A percentile compares a stretch with the other conserved stretches of the same genome.
phyloP scores from a whole-genome alignment of 2,797 vertebrate species.

The Gallirallus australis region DNA sequence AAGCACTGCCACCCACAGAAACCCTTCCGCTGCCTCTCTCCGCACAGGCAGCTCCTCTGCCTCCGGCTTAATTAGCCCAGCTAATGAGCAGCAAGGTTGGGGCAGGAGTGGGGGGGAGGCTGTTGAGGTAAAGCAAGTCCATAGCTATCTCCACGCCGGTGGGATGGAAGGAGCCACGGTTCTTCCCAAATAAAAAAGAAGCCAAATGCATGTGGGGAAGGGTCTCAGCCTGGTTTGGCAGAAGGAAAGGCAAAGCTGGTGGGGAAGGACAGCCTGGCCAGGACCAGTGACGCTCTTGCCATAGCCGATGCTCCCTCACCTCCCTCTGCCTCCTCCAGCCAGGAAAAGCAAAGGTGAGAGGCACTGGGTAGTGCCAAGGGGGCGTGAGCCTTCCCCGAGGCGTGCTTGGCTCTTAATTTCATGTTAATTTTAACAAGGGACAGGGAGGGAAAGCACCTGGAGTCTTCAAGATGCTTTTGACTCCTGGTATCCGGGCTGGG shows the following conservation, averaged over 20 bases:
- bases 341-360: background rate
- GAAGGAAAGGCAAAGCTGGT: background rate
- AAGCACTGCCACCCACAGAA: fast-evolving
- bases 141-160: fast-evolving
- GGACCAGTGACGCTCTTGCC: background rate
- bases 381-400: background rate
- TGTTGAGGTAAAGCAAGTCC: fast-evolving
- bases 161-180: background rate
- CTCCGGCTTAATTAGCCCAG: background rate
- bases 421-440: background rate
- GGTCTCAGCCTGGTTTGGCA: background rate
- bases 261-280: background rate
- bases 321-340: background rate
- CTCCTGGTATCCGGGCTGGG: background rate
- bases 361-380: too few species aligned
- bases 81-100: background rate
- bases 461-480: background rate
- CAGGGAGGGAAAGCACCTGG: background rate
- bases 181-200: background rate
- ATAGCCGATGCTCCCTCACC: background rate
- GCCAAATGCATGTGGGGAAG: fast-evolving
- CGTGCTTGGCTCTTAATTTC: fast-evolving
- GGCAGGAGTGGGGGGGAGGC: too few species aligned
- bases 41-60: background rate
- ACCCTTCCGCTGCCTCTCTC: background rate